Evolutionary conservation across 2,888 invertebrate species (phyloP).

Genomic region (Tineola bisselliella): DNA sequence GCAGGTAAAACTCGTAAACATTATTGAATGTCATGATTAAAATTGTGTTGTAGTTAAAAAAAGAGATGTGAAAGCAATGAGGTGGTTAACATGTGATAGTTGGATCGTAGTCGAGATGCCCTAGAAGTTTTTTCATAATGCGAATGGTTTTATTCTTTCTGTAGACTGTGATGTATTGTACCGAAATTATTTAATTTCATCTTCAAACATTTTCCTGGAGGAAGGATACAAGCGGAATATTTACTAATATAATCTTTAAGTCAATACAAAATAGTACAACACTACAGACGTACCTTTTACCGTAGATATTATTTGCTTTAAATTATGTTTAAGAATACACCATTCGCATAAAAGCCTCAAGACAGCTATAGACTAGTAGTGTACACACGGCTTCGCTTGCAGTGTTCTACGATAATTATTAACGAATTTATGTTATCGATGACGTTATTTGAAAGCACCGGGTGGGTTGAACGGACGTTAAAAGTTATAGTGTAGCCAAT

Average conservation of each 20-base stretch:
- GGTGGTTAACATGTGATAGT: neutral
- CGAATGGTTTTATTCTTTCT: neutral
- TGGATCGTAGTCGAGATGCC: neutral
- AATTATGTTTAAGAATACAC: neutral
- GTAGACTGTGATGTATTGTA: no score
- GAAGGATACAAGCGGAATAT: no score
- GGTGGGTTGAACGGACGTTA: no score
- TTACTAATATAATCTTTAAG: no score
- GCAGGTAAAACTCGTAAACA: neutral
- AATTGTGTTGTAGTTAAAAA: neutral
- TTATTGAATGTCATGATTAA: neutral
- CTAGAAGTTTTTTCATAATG: neutral
- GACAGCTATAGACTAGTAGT: neutral
- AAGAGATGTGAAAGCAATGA: neutral
- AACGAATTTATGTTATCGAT: conserved; percentile 11
- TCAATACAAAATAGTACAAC: no score
- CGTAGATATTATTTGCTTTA: no score
- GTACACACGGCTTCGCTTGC: neutral
- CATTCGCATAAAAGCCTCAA: neutral
- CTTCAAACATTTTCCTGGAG: no score
- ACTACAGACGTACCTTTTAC: no score
- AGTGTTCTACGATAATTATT: conserved; percentile 1
- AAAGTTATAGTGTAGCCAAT: neutral
- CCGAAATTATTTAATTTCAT: no score
- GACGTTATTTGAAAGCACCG: neutral